phyloP scores from a whole-genome alignment of 2,888 invertebrate species.

The Agrotis puta region DNA sequence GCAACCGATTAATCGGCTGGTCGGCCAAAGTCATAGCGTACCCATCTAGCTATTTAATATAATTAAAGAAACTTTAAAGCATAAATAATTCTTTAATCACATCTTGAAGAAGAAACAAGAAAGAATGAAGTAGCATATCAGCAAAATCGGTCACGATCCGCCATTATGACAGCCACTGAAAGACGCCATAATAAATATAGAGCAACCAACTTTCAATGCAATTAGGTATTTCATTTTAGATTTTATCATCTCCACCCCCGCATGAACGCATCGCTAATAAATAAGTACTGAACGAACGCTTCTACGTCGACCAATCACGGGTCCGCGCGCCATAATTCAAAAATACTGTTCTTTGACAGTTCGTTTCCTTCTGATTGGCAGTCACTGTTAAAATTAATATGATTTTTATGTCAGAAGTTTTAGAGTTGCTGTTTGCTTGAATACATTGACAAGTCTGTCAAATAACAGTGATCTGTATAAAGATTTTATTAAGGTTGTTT shows the following conservation, averaged over 20 bases:
- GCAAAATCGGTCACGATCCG: slow-evolving; percentile 54
- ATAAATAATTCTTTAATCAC: background rate
- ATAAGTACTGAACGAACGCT: slow-evolving; percentile 67
- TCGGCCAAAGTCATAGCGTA: too few relatives aligned
- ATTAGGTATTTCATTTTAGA: slow-evolving; percentile 72
- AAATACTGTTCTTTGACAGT: slow-evolving; percentile 69
- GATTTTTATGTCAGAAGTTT: background rate
- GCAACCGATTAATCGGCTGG: too few relatives aligned
- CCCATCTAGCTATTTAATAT: too few relatives aligned
- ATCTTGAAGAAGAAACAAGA: too few relatives aligned
- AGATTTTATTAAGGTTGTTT: background rate
- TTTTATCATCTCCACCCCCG: slow-evolving; percentile 76
- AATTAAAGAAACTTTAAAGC: slow-evolving; percentile 4
- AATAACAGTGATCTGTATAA: slow-evolving; percentile 5
- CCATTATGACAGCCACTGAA: slow-evolving; percentile 56
- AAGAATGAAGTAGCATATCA: slow-evolving; percentile 26
- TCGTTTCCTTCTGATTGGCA: background rate
- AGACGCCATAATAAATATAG: slow-evolving; percentile 59
- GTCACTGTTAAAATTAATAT: slow-evolving; percentile 2
- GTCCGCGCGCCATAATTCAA: slow-evolving; percentile 87
- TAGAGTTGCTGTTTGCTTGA: background rate
- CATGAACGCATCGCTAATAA: slow-evolving; percentile 74
- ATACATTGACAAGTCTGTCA: background rate
- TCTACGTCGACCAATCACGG: slow-evolving; percentile 84
- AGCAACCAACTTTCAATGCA: slow-evolving; percentile 58